Conservation (phyloP, 2,113 vertebrate genomes). For the Synodontis membranacea region DNA sequence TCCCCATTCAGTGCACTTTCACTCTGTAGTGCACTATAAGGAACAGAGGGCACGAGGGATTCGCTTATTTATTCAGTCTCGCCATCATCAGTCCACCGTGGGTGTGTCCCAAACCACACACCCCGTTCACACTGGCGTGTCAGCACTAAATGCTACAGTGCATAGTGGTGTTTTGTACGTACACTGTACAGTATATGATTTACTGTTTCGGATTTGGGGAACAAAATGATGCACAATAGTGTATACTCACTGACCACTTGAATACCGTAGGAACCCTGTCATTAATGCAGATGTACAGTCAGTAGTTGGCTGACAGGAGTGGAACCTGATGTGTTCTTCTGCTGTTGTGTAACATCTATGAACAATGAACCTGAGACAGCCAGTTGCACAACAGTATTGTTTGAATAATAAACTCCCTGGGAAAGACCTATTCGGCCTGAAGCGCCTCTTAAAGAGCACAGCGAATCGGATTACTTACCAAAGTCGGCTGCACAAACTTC, state of each 20-base stretch:
- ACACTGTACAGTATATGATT: not conserved
- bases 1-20: not conserved
- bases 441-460: no score
- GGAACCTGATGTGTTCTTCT: not conserved
- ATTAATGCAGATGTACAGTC: not conserved
- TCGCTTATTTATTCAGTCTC: not conserved
- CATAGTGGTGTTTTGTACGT: not conserved
- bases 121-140: not conserved
- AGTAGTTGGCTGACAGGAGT: not conserved
- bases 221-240: not conserved
- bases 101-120: not conserved
- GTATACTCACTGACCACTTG: not conserved
- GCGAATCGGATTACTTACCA: no score
- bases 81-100: not conserved
- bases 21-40: not conserved
- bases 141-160: not conserved
- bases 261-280: not conserved
- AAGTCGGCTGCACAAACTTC: no score
- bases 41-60: not conserved
- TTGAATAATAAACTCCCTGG: no score
- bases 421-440: no score
- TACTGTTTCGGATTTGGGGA: not conserved
- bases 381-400: no score
- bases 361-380: no score
- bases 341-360: no score